Percentiles rank a stretch among this genome's conserved stretches.
These are phyloP conservation scores for Palloptera scutellata DNA, from an alignment of 2,888 invertebrate genomes.

Conservation along the genomic window DNA sequence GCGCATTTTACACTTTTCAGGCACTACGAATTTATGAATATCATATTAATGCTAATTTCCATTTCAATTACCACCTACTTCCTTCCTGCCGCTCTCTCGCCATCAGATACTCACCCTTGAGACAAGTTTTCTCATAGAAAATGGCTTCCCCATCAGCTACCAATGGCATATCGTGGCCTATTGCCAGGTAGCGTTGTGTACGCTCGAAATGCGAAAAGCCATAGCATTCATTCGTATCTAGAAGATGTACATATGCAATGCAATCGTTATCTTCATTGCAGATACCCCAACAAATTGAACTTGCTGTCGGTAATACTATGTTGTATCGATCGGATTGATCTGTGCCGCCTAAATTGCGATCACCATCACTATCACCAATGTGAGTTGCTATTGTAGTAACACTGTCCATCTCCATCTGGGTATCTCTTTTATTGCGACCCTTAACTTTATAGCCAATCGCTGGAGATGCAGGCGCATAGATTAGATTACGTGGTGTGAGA, in stretches of 20 bases:
- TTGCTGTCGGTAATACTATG: slow-evolving; percentile 14
- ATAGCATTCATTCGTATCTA: slow-evolving; percentile 59
- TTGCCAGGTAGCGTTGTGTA: slow-evolving; percentile 48
- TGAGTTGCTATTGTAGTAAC: slow-evolving; percentile 21
- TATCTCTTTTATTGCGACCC: slow-evolving; percentile 45
- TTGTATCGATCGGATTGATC: slow-evolving; percentile 21
- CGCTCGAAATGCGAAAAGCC: slow-evolving; percentile 59
- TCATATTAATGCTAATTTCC: not conserved
- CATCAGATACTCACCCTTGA: slow-evolving; percentile 54
- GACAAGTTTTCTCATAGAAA: slow-evolving; percentile 62
- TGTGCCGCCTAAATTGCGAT: slow-evolving; percentile 1
- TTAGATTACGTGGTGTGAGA: slow-evolving; percentile 51
- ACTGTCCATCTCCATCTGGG: slow-evolving; percentile 34
- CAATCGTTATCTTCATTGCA: slow-evolving; percentile 60
- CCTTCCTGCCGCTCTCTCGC: not conserved
- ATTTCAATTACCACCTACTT: slow-evolving; percentile 8
- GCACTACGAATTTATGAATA: slow-evolving; percentile 61
- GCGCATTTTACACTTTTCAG: slow-evolving; percentile 68
- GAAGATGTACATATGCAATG: slow-evolving; percentile 58
- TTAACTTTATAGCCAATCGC: slow-evolving; percentile 45
- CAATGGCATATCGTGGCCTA: slow-evolving; percentile 50
- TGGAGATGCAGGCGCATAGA: slow-evolving; percentile 45
- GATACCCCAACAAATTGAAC: slow-evolving; percentile 52
- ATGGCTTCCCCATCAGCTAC: slow-evolving; percentile 60
- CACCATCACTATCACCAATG: slow-evolving; percentile 18